A percentile compares a stretch with the other conserved stretches of the same genome.
phyloP scores from a whole-genome alignment of 2,888 invertebrate genomes.

The Acanthosepion esculentum region DNA sequence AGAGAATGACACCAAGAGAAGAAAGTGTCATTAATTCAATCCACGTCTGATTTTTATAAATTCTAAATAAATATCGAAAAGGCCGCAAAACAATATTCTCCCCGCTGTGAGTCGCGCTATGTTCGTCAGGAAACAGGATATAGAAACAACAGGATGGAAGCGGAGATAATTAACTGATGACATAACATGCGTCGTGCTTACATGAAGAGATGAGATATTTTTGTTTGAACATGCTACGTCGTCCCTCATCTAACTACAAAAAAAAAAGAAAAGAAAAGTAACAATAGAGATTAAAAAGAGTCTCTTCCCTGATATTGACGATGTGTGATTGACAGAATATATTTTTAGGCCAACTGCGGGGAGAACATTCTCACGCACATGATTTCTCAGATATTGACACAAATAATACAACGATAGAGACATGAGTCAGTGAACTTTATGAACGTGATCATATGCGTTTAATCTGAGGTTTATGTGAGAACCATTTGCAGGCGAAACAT shows the following conservation, averaged over 20 bases:
- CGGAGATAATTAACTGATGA: neutral
- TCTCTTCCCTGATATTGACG: neutral
- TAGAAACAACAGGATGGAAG: neutral
- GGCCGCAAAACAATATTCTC: neutral
- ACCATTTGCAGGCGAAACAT: too few relatives aligned
- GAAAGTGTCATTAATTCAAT: neutral
- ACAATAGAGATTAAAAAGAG: neutral
- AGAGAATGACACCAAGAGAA: neutral
- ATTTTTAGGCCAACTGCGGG: neutral
- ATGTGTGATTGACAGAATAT: neutral
- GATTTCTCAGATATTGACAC: neutral
- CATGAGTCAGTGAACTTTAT: neutral
- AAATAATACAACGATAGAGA: neutral
- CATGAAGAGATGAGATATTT: neutral
- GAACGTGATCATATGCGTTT: neutral
- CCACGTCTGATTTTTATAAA: neutral
- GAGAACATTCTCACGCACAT: neutral
- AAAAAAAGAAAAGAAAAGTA: neutral
- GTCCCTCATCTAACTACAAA: neutral
- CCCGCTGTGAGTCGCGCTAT: neutral
- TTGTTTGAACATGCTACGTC: neutral
- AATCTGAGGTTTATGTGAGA: neutral
- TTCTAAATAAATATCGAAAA: conserved; percentile 22
- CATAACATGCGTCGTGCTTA: neutral
- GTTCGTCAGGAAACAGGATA: conserved; percentile 21